A percentile compares a stretch with the other conserved stretches of the same genome.
Evolutionary conservation across 2,888 invertebrate species (phyloP).

Genomic region (Malacosoma neustria): DNA sequence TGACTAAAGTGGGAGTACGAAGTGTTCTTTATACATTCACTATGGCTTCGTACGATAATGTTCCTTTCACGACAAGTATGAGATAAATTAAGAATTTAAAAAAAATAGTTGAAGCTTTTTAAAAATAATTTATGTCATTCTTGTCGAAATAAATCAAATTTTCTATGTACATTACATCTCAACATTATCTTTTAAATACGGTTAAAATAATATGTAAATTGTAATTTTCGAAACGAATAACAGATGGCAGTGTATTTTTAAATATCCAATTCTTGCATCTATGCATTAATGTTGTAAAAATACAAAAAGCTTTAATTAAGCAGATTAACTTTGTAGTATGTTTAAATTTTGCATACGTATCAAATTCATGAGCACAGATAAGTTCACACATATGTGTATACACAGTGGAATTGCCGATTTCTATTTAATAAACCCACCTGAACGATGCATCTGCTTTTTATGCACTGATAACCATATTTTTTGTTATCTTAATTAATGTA

Average conservation of each 20-base stretch:
- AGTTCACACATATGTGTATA: constrained; percentile 26
- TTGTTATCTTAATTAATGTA: background rate
- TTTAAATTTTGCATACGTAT: constrained; percentile 1
- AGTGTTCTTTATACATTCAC: too few relatives aligned
- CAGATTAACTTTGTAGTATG: constrained; percentile 21
- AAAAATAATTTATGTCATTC: background rate
- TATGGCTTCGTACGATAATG: too few relatives aligned
- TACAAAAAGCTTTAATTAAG: constrained; percentile 4
- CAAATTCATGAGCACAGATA: constrained; percentile 25
- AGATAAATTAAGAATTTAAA: background rate
- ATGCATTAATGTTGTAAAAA: background rate
- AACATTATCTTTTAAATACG: background rate
- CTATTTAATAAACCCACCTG: constrained; percentile 30
- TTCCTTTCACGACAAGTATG: background rate
- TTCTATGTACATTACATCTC: background rate
- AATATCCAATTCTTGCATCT: background rate
- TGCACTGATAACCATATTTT: constrained; percentile 5
- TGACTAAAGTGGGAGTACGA: too few relatives aligned
- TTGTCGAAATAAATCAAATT: background rate
- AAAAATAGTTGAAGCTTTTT: background rate
- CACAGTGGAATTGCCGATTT: constrained; percentile 37
- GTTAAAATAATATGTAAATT: background rate
- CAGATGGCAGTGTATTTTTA: background rate
- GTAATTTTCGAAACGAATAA: background rate
- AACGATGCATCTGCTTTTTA: constrained; percentile 30